Evolutionary conservation across 2,797 vertebrate genomes (phyloP).

Genomic region (Chromobotia macracanthus): DNA sequence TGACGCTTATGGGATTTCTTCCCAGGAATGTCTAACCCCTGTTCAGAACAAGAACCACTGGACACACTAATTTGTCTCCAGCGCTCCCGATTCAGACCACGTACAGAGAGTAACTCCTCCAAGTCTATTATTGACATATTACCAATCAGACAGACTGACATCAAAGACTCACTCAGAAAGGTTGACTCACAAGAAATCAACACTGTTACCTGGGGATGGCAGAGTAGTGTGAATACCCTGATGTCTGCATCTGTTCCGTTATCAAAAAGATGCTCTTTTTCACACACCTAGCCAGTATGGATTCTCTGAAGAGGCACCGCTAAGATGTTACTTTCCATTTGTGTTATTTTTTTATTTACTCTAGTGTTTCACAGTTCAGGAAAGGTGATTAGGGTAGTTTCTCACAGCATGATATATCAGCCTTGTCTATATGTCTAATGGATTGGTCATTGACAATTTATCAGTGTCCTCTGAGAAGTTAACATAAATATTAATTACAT

Average conservation of each 20-base stretch:
- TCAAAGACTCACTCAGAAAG: constrained; percentile 57
- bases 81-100: constrained; percentile 43
- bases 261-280: constrained; percentile 38
- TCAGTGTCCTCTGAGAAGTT: background rate
- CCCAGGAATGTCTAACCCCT: constrained; percentile 60
- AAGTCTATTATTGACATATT: constrained; percentile 69
- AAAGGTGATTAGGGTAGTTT: constrained; percentile 42
- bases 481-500: background rate
- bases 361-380: constrained; percentile 2
- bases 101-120: constrained; percentile 25
- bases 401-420: constrained; percentile 36
- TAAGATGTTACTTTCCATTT: background rate
- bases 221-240: constrained; percentile 16
- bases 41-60: constrained; percentile 56
- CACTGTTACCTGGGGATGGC: constrained; percentile 34
- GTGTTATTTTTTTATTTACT: background rate
- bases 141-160: constrained; percentile 62
- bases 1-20: constrained; percentile 54
- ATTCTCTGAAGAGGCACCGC: constrained; percentile 4
- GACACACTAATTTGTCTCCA: constrained; percentile 61
- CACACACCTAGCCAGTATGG: constrained; percentile 30
- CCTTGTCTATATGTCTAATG: constrained; percentile 13
- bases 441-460: background rate
- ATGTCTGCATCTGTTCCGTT: constrained; percentile 26
- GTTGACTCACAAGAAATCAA: constrained; percentile 54